Base-by-base conservation (phyloP, 2,888 invertebrate species). In the Chymomyza fuscimana region DNA sequence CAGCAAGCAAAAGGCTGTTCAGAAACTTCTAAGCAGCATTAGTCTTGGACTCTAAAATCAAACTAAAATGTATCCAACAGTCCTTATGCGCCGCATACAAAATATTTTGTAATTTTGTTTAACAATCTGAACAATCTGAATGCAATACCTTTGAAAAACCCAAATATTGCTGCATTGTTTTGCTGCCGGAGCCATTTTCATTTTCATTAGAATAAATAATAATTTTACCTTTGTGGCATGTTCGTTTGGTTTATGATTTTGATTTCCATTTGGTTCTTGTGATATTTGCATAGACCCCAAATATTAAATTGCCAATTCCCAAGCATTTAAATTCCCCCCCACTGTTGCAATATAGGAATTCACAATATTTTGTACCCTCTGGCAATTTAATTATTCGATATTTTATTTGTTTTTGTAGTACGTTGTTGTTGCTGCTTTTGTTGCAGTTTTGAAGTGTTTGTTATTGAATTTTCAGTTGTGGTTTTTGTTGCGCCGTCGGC, bases 181-280 rank as follows among this genome's bases (percentile, higher is more conserved):
- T 54, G 16, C 7, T 40, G 15, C 22, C 54, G 7, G 9, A n/a
- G 19, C 52, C 65, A 64, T 74, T 74, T 79, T 72, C 62, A 65
- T 81, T 74, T 81, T 69, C 74, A 79, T 73, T 72, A 70, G 72
- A 74, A 87, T 84, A 74, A 76, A 76, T 80, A 86, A 65, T 70
- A 71, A 81, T 77, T 77, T 72, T 74, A 74, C 77, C 79, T 74
- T 60, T 60, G 60, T 60, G 60, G 60, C 19, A 19, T 54, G 54
- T 60, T 36, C 16, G 36, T 16, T 29, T 29, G 66, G 54, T 51
- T 72, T 69, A 46, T 46, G 40, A 46, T 46, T 46, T 81, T 70
- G 73, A 51, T 65, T 66, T 70, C 10, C 52, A 58, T 36, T 51
- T 64, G 56, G 51, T 73, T 67, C 22, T 58, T 58, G 12, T 19